These are phyloP conservation scores for Meta bourneti DNA, from an alignment of 2,888 invertebrate species.

Conservation along the genomic window DNA sequence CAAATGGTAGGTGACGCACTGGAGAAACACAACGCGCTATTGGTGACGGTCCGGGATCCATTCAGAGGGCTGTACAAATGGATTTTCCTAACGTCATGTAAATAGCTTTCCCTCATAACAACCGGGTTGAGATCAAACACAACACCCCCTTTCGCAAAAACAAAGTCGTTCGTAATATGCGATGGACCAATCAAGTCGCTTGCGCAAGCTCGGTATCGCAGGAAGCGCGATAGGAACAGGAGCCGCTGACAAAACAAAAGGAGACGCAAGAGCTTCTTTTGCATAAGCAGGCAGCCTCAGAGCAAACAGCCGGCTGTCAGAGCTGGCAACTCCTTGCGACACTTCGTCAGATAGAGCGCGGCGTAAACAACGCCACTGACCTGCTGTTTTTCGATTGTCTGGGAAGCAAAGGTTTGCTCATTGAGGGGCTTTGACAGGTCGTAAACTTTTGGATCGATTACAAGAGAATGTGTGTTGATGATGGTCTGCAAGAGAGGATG, in stretches of 20 bases:
- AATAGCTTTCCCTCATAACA: too few species aligned
- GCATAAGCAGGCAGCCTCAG: slow-evolving; percentile 10
- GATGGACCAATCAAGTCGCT: too few species aligned
- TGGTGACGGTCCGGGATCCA: too few species aligned
- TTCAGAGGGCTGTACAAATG: too few species aligned
- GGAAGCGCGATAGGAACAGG: slow-evolving; percentile 1
- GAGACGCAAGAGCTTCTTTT: neutral
- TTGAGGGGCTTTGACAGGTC: neutral
- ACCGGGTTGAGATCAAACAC: too few species aligned
- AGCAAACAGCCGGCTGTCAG: too few species aligned
- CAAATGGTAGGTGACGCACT: too few species aligned
- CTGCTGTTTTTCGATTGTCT: neutral
- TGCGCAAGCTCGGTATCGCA: neutral
- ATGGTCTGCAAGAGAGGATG: neutral
- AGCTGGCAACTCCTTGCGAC: neutral
- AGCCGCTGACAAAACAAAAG: slow-evolving; percentile 24
- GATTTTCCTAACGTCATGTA: too few species aligned
- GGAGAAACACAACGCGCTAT: too few species aligned
- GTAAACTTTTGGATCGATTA: neutral
- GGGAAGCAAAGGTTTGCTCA: neutral
- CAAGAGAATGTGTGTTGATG: too few species aligned
- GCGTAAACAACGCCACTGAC: slow-evolving; percentile 31
- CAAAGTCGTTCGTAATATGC: too few species aligned
- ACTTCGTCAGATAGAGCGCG: slow-evolving; percentile 19
- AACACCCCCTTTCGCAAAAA: too few species aligned